Evolutionary conservation across 2,888 invertebrate species (phyloP).

Genomic region (Orthonevra nobilis): DNA sequence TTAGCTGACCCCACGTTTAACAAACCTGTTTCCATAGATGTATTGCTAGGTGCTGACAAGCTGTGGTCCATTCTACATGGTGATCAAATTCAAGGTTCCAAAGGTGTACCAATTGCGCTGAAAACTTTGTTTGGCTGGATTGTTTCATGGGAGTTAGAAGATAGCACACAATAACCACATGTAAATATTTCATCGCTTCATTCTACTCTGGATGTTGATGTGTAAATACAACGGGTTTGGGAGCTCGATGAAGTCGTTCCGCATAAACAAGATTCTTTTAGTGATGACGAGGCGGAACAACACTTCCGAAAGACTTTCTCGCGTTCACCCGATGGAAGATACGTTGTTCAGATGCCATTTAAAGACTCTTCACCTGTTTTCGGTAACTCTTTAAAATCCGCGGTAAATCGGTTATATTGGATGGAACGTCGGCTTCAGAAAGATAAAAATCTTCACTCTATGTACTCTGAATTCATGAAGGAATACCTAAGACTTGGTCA

Average conservation of each 20-base stretch:
- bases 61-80: too few relatives aligned
- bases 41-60: too few relatives aligned
- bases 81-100: too few relatives aligned
- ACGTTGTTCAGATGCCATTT: slow-evolving; percentile 44
- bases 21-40: too few relatives aligned
- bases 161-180: too few relatives aligned
- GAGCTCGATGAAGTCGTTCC: not conserved
- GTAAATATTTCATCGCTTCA: too few relatives aligned
- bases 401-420: slow-evolving; percentile 1
- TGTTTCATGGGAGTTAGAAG: not conserved
- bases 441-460: too few relatives aligned
- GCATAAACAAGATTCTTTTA: too few relatives aligned
- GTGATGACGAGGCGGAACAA: slow-evolving; percentile 32
- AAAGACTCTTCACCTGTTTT: slow-evolving; percentile 18
- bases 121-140: too few relatives aligned
- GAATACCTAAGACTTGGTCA: slow-evolving; percentile 11
- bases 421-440: too few relatives aligned
- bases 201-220: not conserved
- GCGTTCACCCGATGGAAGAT: slow-evolving; percentile 30
- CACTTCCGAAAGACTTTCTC: slow-evolving; percentile 17
- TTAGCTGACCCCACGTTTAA: too few relatives aligned
- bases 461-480: slow-evolving; percentile 6
- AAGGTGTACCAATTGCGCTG: too few relatives aligned
- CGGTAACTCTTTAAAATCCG: slow-evolving; percentile 12
- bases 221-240: not conserved